These are phyloP conservation scores for Edolisoma coerulescens DNA, from an alignment of 2,113 vertebrate genomes.

Conservation along the genomic window DNA sequence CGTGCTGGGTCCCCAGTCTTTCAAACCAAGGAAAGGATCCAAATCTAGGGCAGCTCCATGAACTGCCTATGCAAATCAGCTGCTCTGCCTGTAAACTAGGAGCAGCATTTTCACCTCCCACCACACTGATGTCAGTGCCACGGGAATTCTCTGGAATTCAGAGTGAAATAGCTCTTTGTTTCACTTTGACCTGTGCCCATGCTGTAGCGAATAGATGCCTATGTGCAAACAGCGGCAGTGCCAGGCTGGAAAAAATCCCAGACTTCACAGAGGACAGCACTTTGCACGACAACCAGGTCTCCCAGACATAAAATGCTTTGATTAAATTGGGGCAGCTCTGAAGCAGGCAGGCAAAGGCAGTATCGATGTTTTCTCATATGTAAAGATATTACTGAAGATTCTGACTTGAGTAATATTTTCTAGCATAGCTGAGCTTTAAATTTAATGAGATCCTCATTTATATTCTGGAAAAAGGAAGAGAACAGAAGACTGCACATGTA, in stretches of 20 bases:
- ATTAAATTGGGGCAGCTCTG: constrained; percentile 43
- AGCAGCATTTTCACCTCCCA: not conserved
- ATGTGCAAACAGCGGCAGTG: not conserved
- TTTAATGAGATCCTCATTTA: constrained; percentile 65
- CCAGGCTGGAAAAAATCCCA: not conserved
- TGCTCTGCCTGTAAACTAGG: not conserved
- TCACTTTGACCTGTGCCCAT: not conserved
- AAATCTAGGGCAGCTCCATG: not conserved
- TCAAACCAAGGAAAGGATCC: not conserved
- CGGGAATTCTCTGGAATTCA: not conserved
- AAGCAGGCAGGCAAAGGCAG: constrained; percentile 24
- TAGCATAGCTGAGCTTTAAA: constrained; percentile 40
- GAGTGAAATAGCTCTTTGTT: not conserved
- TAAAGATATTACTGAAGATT: constrained; percentile 48
- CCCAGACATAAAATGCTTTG: not conserved
- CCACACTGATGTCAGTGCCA: not conserved
- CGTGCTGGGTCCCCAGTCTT: not conserved
- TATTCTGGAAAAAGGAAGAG: not conserved
- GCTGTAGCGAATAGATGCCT: not conserved
- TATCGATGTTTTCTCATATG: not conserved
- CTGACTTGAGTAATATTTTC: constrained; percentile 46
- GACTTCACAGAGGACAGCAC: not conserved
- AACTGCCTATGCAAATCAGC: not conserved
- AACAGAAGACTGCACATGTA: not conserved
- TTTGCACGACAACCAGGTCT: not conserved